Evolutionary conservation across 1,140 invertebrate genomes (phyloP).

Genomic region (Drosophila bifasciata): DNA sequence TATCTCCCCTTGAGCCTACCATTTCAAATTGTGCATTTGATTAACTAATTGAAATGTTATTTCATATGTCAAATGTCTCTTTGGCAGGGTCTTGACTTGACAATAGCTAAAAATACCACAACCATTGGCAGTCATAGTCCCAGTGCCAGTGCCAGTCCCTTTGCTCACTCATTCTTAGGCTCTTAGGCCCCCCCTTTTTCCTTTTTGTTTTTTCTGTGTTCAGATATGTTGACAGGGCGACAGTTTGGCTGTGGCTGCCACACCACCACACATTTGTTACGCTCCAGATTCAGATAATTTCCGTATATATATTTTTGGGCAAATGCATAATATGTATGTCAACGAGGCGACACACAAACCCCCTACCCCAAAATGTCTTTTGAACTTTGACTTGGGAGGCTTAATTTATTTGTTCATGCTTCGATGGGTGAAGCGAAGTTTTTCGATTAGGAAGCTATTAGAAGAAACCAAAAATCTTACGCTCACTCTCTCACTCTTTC

Average conservation of each 20-base stretch:
- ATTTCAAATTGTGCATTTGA: slow-evolving; percentile 46
- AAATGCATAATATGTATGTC: slow-evolving; percentile 66
- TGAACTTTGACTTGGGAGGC: slow-evolving; percentile 63
- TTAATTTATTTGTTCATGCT: slow-evolving; percentile 56
- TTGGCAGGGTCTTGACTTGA: slow-evolving; percentile 24
- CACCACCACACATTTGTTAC: slow-evolving; percentile 48
- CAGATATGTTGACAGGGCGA: slow-evolving; percentile 60
- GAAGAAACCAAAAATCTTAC: not conserved
- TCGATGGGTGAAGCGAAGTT: slow-evolving; percentile 28
- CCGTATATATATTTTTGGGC: slow-evolving; percentile 21
- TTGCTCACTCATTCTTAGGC: too few species aligned
- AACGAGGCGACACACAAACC: slow-evolving; percentile 32
- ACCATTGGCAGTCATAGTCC: slow-evolving; percentile 18
- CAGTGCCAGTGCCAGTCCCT: too few species aligned
- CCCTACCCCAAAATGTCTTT: slow-evolving; percentile 56
- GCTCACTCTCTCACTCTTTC: slow-evolving; percentile 5
- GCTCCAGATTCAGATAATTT: slow-evolving; percentile 65
- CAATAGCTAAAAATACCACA: slow-evolving; percentile 73
- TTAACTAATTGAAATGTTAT: slow-evolving; percentile 75
- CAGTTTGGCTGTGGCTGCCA: slow-evolving; percentile 60
- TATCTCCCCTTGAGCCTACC: not conserved
- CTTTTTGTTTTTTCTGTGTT: slow-evolving; percentile 11
- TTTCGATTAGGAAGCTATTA: slow-evolving; percentile 44
- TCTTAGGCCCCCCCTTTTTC: slow-evolving; percentile 2
- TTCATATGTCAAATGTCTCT: slow-evolving; percentile 67